These are phyloP conservation scores for Microhierax caerulescens DNA, from an alignment of 2,797 vertebrate genomes.

Conservation along the genomic window DNA sequence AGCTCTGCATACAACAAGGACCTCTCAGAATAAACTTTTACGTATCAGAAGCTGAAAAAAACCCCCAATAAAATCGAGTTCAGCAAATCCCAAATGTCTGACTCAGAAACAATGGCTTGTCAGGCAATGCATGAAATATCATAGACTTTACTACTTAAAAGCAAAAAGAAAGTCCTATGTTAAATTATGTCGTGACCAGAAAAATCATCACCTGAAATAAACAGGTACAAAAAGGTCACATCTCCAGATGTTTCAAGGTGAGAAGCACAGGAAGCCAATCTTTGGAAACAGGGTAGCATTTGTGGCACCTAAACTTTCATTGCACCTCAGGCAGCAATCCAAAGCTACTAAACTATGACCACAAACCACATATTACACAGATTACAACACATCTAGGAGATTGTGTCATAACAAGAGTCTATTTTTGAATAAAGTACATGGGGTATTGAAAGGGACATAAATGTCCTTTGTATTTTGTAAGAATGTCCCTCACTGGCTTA, in stretches of 20 bases:
- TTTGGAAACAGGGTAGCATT: background rate
- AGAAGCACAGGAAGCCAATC: background rate
- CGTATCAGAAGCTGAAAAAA: background rate
- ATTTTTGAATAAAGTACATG: background rate
- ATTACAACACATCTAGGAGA: conserved; percentile 11
- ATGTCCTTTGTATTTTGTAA: background rate
- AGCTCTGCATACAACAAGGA: background rate
- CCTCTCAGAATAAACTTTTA: background rate
- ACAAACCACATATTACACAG: background rate
- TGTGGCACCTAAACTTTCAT: conserved; percentile 11
- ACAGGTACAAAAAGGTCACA: background rate
- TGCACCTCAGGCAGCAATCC: background rate
- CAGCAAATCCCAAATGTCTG: background rate
- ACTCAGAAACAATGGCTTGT: background rate
- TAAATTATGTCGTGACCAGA: background rate
- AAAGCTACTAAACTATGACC: conserved; percentile 12
- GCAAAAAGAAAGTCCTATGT: background rate
- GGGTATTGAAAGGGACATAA: background rate
- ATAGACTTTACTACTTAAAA: background rate
- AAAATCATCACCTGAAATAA: background rate
- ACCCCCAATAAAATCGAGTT: background rate
- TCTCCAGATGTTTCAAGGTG: background rate
- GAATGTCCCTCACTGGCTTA: background rate
- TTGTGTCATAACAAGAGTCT: background rate
- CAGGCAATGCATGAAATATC: background rate